These are phyloP conservation scores for Lasius fuliginosus DNA, from an alignment of 2,888 invertebrate species.

Conservation along the genomic window DNA sequence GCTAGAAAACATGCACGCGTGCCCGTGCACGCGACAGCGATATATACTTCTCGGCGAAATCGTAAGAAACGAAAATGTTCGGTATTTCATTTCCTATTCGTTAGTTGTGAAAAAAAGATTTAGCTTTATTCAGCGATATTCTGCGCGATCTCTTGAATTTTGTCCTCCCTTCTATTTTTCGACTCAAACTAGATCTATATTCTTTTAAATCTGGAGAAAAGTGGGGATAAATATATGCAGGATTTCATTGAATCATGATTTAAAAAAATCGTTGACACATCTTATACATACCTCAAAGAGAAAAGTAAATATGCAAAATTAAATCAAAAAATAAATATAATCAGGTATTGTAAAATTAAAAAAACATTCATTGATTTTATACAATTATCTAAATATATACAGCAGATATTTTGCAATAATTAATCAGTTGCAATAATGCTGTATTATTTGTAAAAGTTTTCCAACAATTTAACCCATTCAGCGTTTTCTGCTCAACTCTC, in stretches of 20 bases:
- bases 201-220: neutral
- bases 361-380: neutral
- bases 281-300: neutral
- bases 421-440: neutral
- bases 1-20: slow-evolving; percentile 8
- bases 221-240: neutral
- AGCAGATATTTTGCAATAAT: neutral
- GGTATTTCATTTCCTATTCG: slow-evolving; percentile 52
- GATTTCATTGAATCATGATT: neutral
- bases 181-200: neutral
- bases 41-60: neutral
- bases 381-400: neutral
- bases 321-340: neutral
- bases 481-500: neutral
- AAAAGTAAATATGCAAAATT: neutral
- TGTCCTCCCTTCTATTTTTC: neutral
- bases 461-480: neutral
- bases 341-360: neutral
- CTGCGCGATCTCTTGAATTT: neutral
- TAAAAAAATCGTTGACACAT: too few species aligned
- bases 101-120: slow-evolving; percentile 52
- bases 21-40: slow-evolving; percentile 18
- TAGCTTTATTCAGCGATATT: slow-evolving; percentile 44
- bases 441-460: neutral
- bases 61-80: slow-evolving; percentile 46